Percentiles rank a stretch among this genome's conserved stretches.
Evolutionary conservation across 2,113 vertebrate genomes (phyloP).

Genomic region (Redunca redunca): DNA sequence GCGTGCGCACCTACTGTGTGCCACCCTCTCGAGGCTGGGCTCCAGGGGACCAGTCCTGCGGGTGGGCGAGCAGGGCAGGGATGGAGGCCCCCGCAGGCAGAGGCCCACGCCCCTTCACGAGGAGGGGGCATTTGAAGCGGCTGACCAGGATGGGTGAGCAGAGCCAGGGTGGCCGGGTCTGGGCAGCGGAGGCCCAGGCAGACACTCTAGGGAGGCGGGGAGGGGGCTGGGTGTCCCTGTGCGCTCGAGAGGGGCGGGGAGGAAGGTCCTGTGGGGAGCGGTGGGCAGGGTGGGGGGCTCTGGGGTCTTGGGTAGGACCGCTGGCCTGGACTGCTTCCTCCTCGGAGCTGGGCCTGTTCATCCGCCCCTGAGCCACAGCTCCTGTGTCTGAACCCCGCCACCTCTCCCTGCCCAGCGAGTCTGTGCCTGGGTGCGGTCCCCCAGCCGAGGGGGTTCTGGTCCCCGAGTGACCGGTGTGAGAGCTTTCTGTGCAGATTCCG

Average conservation of each 20-base stretch:
- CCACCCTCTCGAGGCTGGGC: neutral
- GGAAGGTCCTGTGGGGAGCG: neutral
- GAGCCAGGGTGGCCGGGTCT: neutral
- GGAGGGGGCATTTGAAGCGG: neutral
- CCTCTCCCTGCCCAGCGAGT: neutral
- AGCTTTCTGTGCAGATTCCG: neutral
- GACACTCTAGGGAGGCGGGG: neutral
- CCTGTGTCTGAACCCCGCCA: neutral
- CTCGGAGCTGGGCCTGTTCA: fast-evolving
- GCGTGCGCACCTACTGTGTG: fast-evolving
- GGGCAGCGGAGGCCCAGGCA: neutral
- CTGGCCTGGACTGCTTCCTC: neutral
- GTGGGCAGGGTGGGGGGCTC: neutral
- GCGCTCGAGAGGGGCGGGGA: neutral
- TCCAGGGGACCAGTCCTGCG: no score
- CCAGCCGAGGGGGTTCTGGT: neutral
- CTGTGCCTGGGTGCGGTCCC: fast-evolving
- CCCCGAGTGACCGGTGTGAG: neutral
- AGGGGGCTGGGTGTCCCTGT: neutral
- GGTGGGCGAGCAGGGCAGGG: neutral
- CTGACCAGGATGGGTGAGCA: no score
- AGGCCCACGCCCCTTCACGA: fast-evolving
- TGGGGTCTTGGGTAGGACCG: neutral
- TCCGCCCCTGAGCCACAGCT: neutral
- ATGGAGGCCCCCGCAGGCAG: fast-evolving